Evolutionary conservation across 2,888 invertebrate genomes (phyloP), one percentile per base, ranked within the genome.

Genomic region (Drosophila nigritarsus): DNA sequence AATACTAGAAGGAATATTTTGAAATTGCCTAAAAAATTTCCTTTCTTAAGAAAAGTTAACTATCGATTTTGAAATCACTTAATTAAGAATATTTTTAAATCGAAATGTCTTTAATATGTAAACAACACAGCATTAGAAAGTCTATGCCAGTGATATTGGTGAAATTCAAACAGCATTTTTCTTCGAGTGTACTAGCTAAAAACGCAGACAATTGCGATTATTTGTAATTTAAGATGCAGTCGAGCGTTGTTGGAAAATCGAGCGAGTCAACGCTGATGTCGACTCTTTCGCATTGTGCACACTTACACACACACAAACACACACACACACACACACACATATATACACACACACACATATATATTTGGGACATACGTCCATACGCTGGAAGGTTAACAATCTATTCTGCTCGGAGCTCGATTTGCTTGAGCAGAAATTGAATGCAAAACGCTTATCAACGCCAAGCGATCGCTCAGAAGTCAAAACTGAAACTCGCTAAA

Each of bases 151-250:
- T 40, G 3, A 24, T 45, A 4, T 45, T 3, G 15, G 29, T 49
- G 18, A 3, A 29, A 18, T 49, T 18, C 9, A 18, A 27, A 9
- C 5, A 18, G 49, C 27, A 2, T 11, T 49, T 49, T 55, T 55
- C 38, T 38, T 1, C 13, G 2, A 55, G 55, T 55, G 55, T 55
- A 55, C 34, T 27, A 34, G 51, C 48, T 38, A 32, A 53, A 66
- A 67, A 56, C 55, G 51, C 73, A 90, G 80, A 87, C 90, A 90
- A 90, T 90, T 90, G 90, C 89, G 89, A 91, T 90, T 91, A 90
- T 88, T 91, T 91, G 92, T 91, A 91, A 91, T 92, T 91, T 75
- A 91, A 91, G 91, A 91, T 83, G 92, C 91, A 90, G 83, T 87
- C 91, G 91, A 88, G 92, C 92, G 86, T 90, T 91, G 55, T 84